Percentiles rank a stretch among this genome's conserved stretches.
Evolutionary conservation across 2,797 vertebrate species (phyloP).

Genomic region (Oceanodroma leucorhoa): DNA sequence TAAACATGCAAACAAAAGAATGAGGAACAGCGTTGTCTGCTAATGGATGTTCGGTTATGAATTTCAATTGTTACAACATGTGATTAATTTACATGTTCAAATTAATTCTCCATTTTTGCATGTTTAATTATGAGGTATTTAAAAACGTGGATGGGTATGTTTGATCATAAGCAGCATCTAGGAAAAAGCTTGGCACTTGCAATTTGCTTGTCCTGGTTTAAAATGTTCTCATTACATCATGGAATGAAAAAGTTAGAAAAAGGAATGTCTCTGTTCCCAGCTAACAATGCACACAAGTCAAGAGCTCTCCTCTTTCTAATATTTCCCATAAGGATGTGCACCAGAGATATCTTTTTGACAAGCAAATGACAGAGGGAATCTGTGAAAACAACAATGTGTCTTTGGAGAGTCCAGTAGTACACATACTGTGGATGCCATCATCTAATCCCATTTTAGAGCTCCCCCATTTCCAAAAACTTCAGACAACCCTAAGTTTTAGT

Average conservation of each 20-base stretch:
- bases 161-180: conserved; percentile 45
- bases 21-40: conserved; percentile 56
- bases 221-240: conserved; percentile 49
- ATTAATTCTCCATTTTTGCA: conserved; percentile 58
- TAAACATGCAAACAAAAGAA: conserved; percentile 69
- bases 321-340: background rate
- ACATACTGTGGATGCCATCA: background rate
- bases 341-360: background rate
- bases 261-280: conserved; percentile 31
- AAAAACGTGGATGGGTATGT: conserved; percentile 23
- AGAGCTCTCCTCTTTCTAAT: background rate
- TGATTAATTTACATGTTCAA: conserved; percentile 70
- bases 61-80: conserved; percentile 60
- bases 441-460: conserved; percentile 1
- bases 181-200: conserved; percentile 2
- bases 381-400: background rate
- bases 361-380: background rate
- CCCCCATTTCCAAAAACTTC: background rate
- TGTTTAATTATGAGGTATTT: conserved; percentile 64
- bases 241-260: conserved; percentile 31
- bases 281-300: conserved; percentile 14
- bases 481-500: background rate
- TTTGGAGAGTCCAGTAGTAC: background rate
- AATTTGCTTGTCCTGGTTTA: conserved; percentile 46
- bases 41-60: conserved; percentile 63